These are phyloP conservation scores for Holacanthella duospinosa DNA, from an alignment of 2,888 invertebrate species.

Conservation along the genomic window DNA sequence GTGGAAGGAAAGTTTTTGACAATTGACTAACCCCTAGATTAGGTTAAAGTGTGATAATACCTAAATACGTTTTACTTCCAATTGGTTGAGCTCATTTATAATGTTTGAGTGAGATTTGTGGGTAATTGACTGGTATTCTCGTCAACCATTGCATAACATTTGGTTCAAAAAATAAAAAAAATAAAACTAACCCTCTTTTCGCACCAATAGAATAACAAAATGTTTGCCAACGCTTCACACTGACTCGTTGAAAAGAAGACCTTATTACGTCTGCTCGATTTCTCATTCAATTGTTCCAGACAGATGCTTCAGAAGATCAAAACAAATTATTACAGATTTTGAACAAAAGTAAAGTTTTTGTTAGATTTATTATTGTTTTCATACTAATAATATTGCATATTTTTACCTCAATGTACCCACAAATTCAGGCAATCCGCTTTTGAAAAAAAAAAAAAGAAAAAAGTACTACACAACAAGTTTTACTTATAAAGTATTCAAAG, in stretches of 20 bases:
- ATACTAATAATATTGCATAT: neutral
- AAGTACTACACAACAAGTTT: neutral
- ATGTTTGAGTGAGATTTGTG: neutral
- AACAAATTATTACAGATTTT: conserved; percentile 27
- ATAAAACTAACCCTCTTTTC: too few relatives aligned
- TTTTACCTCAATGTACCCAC: neutral
- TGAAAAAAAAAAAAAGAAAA: neutral
- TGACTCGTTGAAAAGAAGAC: neutral
- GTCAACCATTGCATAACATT: neutral
- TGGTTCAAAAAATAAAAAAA: too few relatives aligned
- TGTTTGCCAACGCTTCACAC: neutral
- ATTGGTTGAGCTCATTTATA: neutral
- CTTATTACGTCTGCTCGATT: conserved; percentile 28
- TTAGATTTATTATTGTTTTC: neutral
- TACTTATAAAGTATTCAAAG: too few relatives aligned
- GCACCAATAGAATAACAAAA: conserved; percentile 13
- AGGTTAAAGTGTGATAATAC: neutral
- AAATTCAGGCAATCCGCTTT: neutral
- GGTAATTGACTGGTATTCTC: conserved; percentile 6
- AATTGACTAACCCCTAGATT: conserved; percentile 7
- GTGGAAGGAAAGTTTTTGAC: conserved; percentile 13
- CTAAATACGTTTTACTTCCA: neutral
- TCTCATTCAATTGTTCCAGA: conserved; percentile 30
- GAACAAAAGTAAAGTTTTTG: neutral
- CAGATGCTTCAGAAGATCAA: conserved; percentile 33